These are phyloP conservation scores for Uria aalge DNA, from an alignment of 2,113 vertebrate species.

Conservation along the genomic window DNA sequence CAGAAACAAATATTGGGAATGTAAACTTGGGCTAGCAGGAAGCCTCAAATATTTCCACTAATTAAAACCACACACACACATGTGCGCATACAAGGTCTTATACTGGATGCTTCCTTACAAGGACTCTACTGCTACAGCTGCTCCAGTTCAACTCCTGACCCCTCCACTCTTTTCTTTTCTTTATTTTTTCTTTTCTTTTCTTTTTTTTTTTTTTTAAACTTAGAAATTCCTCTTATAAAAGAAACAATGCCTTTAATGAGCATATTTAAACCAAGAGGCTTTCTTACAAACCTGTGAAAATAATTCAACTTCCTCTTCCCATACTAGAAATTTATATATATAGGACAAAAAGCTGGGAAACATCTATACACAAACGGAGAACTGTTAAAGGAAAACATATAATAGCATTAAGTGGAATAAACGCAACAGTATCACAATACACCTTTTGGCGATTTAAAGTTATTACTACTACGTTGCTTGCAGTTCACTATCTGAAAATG, in stretches of 20 bases:
- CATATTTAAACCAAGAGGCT: neutral
- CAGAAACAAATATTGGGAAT: slow-evolving; percentile 38
- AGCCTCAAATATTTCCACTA: slow-evolving; percentile 32
- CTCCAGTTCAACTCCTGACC: neutral
- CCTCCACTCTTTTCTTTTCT: fast-evolving
- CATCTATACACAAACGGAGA: neutral
- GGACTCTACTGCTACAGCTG: neutral
- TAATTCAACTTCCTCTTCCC: neutral
- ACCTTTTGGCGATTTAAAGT: slow-evolving; percentile 19
- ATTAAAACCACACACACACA: neutral
- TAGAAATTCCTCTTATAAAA: neutral
- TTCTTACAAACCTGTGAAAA: neutral
- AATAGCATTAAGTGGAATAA: neutral
- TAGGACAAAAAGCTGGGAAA: neutral
- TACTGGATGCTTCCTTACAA: neutral
- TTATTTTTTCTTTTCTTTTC: no score
- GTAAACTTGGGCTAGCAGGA: slow-evolving; percentile 46
- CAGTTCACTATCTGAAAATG: neutral
- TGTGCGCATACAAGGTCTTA: neutral
- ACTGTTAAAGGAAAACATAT: neutral
- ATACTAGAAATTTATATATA: neutral
- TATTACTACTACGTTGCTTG: neutral
- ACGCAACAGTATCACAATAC: neutral
- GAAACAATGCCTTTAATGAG: neutral
- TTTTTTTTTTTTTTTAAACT: neutral